phyloP scores from a whole-genome alignment of 2,888 invertebrate genomes.

The Petrolisthes manimaculis region DNA sequence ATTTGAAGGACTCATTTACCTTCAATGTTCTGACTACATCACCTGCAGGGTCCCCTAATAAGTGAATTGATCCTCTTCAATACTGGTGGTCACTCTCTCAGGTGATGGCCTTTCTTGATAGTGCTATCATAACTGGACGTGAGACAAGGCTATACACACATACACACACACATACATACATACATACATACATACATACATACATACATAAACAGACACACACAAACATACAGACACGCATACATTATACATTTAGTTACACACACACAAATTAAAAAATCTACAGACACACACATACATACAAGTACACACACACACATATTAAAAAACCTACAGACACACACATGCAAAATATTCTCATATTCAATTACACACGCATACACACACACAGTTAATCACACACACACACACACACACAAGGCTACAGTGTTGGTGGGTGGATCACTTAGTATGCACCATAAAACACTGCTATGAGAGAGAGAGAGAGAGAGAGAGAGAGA shows the following conservation, averaged over 20 bases:
- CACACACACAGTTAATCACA: not conserved
- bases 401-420: not conserved
- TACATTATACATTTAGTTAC: no score
- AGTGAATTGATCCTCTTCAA: not conserved
- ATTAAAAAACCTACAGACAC: no score
- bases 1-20: no score
- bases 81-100: not conserved
- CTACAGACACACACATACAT: not conserved
- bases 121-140: not conserved
- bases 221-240: not conserved
- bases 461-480: not conserved
- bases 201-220: not conserved
- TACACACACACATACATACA: not conserved
- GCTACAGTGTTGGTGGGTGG: not conserved
- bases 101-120: not conserved
- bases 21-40: no score
- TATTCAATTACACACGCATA: no score
- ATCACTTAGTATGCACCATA: not conserved
- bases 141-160: not conserved
- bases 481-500: not conserved
- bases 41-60: no score
- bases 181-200: not conserved
- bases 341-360: no score
- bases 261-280: conserved; percentile 1
- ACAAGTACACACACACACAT: not conserved